Conservation (phyloP, 2,888 invertebrate species). For the Elysia crispata region DNA sequence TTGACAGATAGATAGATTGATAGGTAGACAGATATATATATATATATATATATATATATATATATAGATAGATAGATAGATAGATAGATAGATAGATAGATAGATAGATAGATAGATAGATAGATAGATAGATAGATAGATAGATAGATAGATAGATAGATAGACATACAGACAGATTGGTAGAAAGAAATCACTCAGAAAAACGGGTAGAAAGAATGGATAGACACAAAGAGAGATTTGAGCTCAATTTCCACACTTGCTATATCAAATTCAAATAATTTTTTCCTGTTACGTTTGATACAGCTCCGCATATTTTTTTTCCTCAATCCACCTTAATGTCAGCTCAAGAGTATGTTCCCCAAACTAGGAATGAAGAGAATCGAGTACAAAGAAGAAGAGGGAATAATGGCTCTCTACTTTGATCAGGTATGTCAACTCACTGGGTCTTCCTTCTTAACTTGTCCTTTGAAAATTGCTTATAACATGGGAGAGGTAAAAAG, state of each 20-base stretch:
- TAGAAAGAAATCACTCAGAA: too few relatives aligned
- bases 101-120: not conserved
- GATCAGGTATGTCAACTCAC: slow-evolving; percentile 65
- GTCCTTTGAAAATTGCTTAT: too few relatives aligned
- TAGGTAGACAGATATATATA: not conserved
- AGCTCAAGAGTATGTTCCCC: slow-evolving; percentile 51
- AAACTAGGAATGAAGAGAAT: slow-evolving; percentile 66
- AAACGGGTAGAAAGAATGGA: not conserved
- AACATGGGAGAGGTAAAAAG: too few relatives aligned
- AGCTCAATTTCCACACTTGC: too few relatives aligned
- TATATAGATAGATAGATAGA: slow-evolving; percentile 24
- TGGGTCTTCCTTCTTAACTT: too few relatives aligned
- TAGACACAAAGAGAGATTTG: slow-evolving; percentile 10
- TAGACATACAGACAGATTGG: slow-evolving; percentile 1
- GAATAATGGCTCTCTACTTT: slow-evolving; percentile 71
- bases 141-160: not conserved
- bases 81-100: not conserved
- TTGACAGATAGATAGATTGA: not conserved
- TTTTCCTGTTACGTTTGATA: not conserved
- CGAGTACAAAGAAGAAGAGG: slow-evolving; percentile 67
- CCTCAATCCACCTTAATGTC: slow-evolving; percentile 31
- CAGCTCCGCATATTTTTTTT: not conserved
- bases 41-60: not conserved
- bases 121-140: slow-evolving; percentile 16
- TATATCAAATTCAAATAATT: too few relatives aligned